Percentiles rank a stretch among this genome's conserved stretches.
Evolutionary conservation across 2,797 vertebrate genomes (phyloP).

Genomic region (Sorex maritimensis): DNA sequence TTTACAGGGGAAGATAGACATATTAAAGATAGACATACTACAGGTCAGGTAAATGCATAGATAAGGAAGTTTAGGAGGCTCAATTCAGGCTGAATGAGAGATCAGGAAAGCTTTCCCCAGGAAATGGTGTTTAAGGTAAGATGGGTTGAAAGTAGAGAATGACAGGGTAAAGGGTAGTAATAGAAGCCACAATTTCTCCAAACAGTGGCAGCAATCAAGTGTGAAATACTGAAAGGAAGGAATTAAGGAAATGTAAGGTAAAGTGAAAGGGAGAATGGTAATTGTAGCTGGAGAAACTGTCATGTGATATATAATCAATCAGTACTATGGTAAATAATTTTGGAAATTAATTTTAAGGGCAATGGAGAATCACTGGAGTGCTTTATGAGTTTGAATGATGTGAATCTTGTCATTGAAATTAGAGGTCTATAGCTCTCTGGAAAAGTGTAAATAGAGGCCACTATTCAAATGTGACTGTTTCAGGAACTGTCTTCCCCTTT

Average conservation of each 20-base stretch:
- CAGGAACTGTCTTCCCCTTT: neutral
- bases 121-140: slow-evolving; percentile 16
- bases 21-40: slow-evolving; percentile 42
- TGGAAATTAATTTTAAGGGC: slow-evolving; percentile 62
- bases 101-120: neutral
- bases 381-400: neutral
- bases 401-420: slow-evolving; percentile 62
- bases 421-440: neutral
- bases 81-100: neutral
- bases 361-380: slow-evolving; percentile 4
- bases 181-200: slow-evolving; percentile 1
- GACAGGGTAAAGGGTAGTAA: neutral
- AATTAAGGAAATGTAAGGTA: neutral
- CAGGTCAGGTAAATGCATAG: neutral
- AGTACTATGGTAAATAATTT: neutral
- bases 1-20: neutral
- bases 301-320: neutral
- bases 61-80: neutral
- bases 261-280: neutral
- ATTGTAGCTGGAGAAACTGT: neutral
- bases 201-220: neutral
- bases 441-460: neutral
- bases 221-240: slow-evolving; percentile 12
- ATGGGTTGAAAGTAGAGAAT: neutral
- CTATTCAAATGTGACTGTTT: neutral